A percentile compares a stretch with the other conserved stretches of the same genome.
These are phyloP conservation scores for Hippopotamus amphibius DNA, from an alignment of 2,113 vertebrate species.

Conservation along the genomic window DNA sequence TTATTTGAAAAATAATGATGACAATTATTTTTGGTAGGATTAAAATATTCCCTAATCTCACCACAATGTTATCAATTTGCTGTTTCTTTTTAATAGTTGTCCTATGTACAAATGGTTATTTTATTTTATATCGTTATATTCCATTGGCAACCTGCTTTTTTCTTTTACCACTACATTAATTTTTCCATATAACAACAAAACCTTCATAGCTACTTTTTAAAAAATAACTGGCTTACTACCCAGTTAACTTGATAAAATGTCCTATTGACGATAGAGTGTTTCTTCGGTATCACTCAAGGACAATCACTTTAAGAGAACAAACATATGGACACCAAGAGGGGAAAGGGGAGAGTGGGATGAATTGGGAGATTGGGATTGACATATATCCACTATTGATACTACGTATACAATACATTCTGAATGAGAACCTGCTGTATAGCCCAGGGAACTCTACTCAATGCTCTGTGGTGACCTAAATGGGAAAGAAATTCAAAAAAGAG, in stretches of 20 bases:
- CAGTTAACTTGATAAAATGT: conserved; percentile 26
- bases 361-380: no score
- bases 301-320: not conserved
- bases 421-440: no score
- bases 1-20: conserved; percentile 1
- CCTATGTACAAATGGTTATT: not conserved
- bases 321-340: no score
- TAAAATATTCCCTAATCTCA: conserved; percentile 30
- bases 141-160: not conserved
- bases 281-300: not conserved
- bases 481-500: no score
- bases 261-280: not conserved
- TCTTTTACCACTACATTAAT: not conserved
- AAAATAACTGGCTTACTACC: not conserved
- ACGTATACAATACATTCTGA: no score
- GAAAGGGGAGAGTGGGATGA: no score
- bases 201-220: not conserved
- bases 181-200: conserved; percentile 11
- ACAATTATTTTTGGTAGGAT: conserved; percentile 44
- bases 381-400: no score
- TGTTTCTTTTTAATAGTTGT: conserved; percentile 44
- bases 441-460: no score
- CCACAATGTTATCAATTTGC: not conserved
- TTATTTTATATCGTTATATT: not conserved
- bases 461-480: no score